A percentile compares a stretch with the other conserved stretches of the same genome.
phyloP scores from a whole-genome alignment of 2,113 vertebrate species.

The Dolichallabes microphthalmus region DNA sequence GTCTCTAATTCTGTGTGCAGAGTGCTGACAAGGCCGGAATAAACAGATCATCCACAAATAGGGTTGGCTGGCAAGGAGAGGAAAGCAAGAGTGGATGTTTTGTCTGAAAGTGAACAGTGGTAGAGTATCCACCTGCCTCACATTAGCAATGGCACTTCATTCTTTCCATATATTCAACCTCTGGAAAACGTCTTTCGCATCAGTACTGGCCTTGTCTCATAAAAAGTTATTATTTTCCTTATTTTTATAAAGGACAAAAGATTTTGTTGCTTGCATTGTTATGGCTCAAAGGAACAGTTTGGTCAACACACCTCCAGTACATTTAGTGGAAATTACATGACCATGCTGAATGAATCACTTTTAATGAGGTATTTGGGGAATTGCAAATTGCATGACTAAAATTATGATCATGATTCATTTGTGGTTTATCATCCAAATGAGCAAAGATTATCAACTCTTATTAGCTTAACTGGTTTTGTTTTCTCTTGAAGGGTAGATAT shows the following conservation, averaged over 20 bases:
- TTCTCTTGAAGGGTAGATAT: neutral
- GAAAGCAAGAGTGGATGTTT: conserved; percentile 52
- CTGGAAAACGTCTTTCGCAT: conserved; percentile 23
- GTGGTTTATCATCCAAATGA: neutral
- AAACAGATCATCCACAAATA: conserved; percentile 51
- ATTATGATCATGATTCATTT: conserved; percentile 23
- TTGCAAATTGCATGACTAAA: conserved; percentile 21
- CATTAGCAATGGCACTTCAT: conserved; percentile 29
- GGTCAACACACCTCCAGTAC: neutral
- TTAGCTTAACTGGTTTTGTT: neutral
- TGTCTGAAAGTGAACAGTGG: conserved; percentile 46
- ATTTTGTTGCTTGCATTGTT: neutral
- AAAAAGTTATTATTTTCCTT: neutral
- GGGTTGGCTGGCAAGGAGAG: conserved; percentile 48
- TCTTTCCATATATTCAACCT: neutral
- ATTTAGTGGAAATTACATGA: neutral
- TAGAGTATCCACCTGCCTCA: conserved; percentile 21
- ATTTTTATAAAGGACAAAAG: neutral
- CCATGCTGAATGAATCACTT: neutral
- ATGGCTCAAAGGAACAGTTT: neutral
- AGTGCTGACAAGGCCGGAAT: conserved; percentile 53
- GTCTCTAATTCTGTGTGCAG: neutral
- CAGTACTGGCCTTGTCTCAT: neutral
- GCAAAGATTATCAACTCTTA: neutral
- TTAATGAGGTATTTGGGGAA: conserved; percentile 9